A percentile compares a stretch with the other conserved stretches of the same genome.
These are phyloP conservation scores for Pangasius mekongensis DNA, from an alignment of 2,797 vertebrate genomes.

Conservation along the genomic window DNA sequence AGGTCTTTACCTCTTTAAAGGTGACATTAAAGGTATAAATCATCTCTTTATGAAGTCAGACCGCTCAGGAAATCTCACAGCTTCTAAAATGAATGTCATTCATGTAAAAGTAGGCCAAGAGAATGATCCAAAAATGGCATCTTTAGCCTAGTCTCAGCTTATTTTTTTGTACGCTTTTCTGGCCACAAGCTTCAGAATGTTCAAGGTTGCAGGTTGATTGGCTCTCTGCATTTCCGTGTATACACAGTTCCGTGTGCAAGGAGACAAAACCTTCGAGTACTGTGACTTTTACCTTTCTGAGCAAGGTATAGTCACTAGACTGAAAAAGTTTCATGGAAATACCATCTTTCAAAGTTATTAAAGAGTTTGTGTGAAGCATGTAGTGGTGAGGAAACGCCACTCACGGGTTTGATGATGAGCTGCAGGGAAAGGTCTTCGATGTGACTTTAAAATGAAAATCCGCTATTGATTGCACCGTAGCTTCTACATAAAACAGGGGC, in stretches of 20 bases:
- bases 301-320: not conserved
- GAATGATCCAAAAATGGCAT: not conserved
- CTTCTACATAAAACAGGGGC: not conserved
- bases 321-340: not conserved
- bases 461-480: no score
- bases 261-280: not conserved
- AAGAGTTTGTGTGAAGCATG: not conserved
- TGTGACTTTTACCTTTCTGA: not conserved
- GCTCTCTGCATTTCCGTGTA: not conserved
- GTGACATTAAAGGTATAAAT: not conserved
- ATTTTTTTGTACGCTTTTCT: not conserved
- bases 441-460: not conserved
- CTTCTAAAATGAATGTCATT: not conserved
- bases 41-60: not conserved
- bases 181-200: not conserved
- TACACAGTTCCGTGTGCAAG: not conserved
- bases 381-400: not conserved
- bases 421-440: not conserved
- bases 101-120: not conserved
- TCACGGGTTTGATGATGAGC: not conserved
- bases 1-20: constrained; percentile 1
- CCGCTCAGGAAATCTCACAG: no score
- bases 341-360: not conserved
- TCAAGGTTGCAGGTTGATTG: not conserved
- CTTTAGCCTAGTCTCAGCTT: not conserved